Evolutionary conservation across 2,797 vertebrate species (phyloP).

Genomic region (Crax fasciolata): DNA sequence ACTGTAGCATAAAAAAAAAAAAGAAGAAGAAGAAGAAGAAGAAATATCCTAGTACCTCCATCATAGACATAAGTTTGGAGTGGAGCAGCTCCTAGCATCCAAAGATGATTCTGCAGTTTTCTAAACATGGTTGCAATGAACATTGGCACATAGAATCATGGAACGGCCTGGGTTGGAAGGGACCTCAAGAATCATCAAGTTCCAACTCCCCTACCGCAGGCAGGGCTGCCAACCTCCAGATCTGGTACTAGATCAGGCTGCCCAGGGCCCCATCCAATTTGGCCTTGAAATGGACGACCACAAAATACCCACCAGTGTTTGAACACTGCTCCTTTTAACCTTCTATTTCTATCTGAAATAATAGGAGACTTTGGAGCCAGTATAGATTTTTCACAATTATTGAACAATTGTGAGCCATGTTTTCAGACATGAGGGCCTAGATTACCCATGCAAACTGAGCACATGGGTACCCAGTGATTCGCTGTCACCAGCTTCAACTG

Average conservation of each 20-base stretch:
- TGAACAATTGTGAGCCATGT: background rate
- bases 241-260: too few species aligned
- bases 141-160: too few species aligned
- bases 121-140: background rate
- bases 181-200: too few species aligned
- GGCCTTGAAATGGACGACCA: background rate
- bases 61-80: background rate
- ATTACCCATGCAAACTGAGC: background rate
- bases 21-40: too few species aligned
- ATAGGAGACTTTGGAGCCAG: background rate
- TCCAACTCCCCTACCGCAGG: too few species aligned
- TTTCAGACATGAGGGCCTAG: background rate
- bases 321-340: background rate
- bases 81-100: background rate
- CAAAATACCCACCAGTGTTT: background rate
- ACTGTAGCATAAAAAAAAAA: background rate
- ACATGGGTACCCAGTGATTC: accelerated
- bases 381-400: background rate
- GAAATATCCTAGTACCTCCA: background rate
- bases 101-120: background rate
- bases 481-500: background rate
- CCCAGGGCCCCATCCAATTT: too few species aligned
- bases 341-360: background rate
- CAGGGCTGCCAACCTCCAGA: too few species aligned
- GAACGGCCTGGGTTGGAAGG: too few species aligned